Evolutionary conservation across 2,888 invertebrate species (phyloP), one percentile per base, ranked within the genome.

Genomic region (Calliopum simillimum): DNA sequence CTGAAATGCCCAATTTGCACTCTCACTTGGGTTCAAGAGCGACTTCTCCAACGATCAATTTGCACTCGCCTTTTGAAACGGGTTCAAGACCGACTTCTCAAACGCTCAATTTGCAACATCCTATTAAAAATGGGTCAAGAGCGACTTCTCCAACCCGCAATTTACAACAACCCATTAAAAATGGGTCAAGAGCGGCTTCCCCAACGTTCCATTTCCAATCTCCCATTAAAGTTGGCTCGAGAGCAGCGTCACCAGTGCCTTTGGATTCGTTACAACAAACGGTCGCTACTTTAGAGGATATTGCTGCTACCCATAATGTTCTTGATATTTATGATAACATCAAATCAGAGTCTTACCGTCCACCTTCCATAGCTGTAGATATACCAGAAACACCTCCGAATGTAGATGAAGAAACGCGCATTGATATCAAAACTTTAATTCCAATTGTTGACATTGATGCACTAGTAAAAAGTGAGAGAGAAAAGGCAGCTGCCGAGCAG

Each of bases 311-410:
- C 21, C 79, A 78, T 12, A 83, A 81, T 66, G 74, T 84, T 5
- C 79, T 81, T 21, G 78, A 84, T 13, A 80, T 84, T 44, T 71
- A 76, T 55, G 84, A 84, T 66, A 81, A 80, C 43, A 85, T 84
- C 13, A 76, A 79, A 71, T 76, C 80, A 16, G 78, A 81, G 61
- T 79, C 82, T 3, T 72, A 75, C 46, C 81, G 79, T 0, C 85
- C 85, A 6, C 82, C 84, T 0, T 80, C 82, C 1, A 73, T 81
- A 49, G 76, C 74, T 3, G 76, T 78, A 0, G 80, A 81, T 65
- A 67, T 82, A 14, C 76, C 76, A 19, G 74, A 73, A 2, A 69
- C 78, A 4, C 76, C 82, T 0, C 73, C 82, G 6, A 76, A 79
- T 51, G 70, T 84, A 4, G 76, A 78, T 16, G 79, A 82, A 62